Base-by-base conservation (phyloP, 2,888 invertebrate species). In the Meghimatium bilineatum region DNA sequence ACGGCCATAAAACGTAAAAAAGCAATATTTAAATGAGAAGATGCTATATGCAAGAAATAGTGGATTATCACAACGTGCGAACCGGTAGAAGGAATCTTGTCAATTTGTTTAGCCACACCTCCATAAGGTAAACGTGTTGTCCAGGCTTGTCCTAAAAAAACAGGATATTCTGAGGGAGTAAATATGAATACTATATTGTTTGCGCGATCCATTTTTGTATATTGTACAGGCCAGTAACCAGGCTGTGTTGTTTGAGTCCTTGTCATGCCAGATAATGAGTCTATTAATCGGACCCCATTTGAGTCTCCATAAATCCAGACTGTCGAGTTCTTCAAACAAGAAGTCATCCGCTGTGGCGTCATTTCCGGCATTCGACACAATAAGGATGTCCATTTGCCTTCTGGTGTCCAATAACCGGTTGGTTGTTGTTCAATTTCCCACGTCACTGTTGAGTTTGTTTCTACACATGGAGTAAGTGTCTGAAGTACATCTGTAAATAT, bases 301-400 rank as follows among this genome's bases (percentile, higher is more conserved):
- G 82, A 83, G 38, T 83, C 82, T 44, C 82, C 82, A 44, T 77
- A 67, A 26, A 83, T 69, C 71, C 76, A 71, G 6, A 83, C 71
- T 12, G 29, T 36, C 14, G 82, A 56, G 32, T 83, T 77, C 60
- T 56, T 56, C n/a, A n/a, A 38, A 77, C 77, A 77, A 14, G n/a
- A 29, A 49, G 20, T 32, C 20, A 60, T 38, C 82, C 77, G 69
- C 23, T 29, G 12, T 20, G 66, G 5, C 1, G 76, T 75, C 52
- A 77, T 17, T 23, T 56, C 36, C 0, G 76, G 76, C 44, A 23
- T 49, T 32, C 38, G 29, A 29, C 82, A 83, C 10, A 71, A 17
- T 56, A 83, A 36, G 1, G 82, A 83, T 23, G 17, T n/a, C 82
- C 82, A 83, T 1, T 12, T 17, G 12, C 17, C 14, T 1, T 32